Evolutionary conservation across 2,113 vertebrate species (phyloP).

Genomic region (Cyprinodon tularosa): DNA sequence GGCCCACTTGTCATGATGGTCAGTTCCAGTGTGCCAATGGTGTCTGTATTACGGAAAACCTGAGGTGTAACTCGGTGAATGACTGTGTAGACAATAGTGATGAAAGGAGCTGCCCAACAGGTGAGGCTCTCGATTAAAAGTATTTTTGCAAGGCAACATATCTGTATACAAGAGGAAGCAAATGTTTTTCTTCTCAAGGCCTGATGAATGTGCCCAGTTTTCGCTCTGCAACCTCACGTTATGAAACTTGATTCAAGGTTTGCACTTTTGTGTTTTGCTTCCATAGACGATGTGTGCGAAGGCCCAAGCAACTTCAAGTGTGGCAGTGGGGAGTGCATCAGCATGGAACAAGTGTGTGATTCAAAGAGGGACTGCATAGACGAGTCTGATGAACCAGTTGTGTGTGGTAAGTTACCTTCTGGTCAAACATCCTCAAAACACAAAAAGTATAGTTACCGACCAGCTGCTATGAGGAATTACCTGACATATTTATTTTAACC

Average conservation of each 20-base stretch:
- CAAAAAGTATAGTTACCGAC: not conserved
- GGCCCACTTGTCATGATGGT: constrained; percentile 77
- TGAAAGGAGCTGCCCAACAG: constrained; percentile 80
- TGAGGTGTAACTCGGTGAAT: constrained; percentile 77
- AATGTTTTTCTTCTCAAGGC: not conserved
- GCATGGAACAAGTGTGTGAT: constrained; percentile 84
- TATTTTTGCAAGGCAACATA: not conserved
- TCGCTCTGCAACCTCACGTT: not conserved
- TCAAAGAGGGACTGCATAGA: constrained; percentile 81
- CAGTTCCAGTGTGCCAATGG: constrained; percentile 86
- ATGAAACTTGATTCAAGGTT: not conserved
- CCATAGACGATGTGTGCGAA: constrained; percentile 79
- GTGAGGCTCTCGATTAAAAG: constrained; percentile 63
- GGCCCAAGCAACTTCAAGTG: constrained; percentile 83
- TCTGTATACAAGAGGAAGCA: not conserved
- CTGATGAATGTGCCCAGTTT: not conserved
- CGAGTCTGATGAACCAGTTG: constrained; percentile 84
- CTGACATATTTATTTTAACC: not conserved
- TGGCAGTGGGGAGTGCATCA: constrained; percentile 85
- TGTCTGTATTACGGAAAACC: constrained; percentile 82
- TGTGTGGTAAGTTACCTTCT: constrained; percentile 81
- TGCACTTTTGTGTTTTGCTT: not conserved
- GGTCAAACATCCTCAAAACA: not conserved
- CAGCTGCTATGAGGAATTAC: constrained; percentile 21
- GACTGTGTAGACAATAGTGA: constrained; percentile 87